phyloP scores from a whole-genome alignment of 2,797 vertebrate genomes.

The Catostomus latipinnis region DNA sequence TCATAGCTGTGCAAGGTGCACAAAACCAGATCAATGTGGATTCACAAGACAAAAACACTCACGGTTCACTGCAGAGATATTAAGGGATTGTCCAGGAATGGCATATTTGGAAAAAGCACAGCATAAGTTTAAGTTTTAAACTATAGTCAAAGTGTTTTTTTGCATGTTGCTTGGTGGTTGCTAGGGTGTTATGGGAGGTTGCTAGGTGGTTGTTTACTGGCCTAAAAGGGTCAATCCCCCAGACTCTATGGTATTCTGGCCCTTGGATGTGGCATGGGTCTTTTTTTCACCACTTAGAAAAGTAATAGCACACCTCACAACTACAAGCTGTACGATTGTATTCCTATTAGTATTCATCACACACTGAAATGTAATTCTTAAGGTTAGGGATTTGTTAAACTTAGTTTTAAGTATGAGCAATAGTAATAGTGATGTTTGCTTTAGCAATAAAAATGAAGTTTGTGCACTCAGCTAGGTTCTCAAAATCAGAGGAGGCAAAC shows the following conservation, averaged over 20 bases:
- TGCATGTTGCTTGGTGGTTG: too few species aligned
- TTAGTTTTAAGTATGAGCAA: neutral
- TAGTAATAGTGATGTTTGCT: neutral
- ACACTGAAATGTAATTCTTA: too few species aligned
- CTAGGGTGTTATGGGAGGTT: neutral
- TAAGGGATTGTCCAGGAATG: neutral
- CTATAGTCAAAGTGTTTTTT: too few species aligned
- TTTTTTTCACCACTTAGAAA: too few species aligned
- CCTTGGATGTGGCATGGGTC: neutral
- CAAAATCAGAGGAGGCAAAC: conserved; percentile 5
- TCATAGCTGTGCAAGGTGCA: conserved; percentile 45
- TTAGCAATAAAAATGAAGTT: neutral
- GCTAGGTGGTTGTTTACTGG: neutral
- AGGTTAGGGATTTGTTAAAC: neutral
- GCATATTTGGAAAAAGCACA: too few species aligned
- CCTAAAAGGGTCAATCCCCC: too few species aligned
- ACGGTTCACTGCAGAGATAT: conserved; percentile 28
- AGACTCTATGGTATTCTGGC: neutral
- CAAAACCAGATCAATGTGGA: conserved; percentile 47
- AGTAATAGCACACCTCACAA: too few species aligned
- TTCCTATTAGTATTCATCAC: too few species aligned
- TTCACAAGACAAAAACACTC: conserved; percentile 19
- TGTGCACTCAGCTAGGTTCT: conserved; percentile 6
- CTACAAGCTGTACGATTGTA: neutral
- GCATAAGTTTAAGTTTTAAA: neutral